phyloP scores from a whole-genome alignment of 2,797 vertebrate genomes.

The Melanotaenia boesemani region DNA sequence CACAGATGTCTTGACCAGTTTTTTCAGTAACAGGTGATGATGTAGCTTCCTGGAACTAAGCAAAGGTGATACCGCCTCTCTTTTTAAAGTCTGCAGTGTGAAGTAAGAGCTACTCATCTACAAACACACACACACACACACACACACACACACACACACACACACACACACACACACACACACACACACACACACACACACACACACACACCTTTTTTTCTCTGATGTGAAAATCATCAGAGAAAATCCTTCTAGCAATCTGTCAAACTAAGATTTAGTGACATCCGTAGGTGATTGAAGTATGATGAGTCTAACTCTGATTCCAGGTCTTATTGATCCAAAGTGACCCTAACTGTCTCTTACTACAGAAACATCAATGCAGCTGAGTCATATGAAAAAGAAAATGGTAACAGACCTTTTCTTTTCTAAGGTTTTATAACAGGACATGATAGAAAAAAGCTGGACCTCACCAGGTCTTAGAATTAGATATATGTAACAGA shows the following conservation, averaged over 20 bases:
- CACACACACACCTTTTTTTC: conserved; percentile 17
- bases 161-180: neutral
- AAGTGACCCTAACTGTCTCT: conserved; percentile 35
- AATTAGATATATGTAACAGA: neutral
- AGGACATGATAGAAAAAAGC: neutral
- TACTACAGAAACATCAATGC: conserved; percentile 23
- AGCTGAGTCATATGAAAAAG: conserved; percentile 7
- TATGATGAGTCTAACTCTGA: conserved; percentile 30
- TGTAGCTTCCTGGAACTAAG: conserved; percentile 60
- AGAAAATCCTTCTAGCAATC: conserved; percentile 9
- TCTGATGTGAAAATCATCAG: conserved; percentile 1
- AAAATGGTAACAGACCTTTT: neutral
- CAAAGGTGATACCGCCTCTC: conserved; percentile 63
- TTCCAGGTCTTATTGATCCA: conserved; percentile 48
- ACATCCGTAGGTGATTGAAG: conserved; percentile 17
- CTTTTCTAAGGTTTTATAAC: neutral
- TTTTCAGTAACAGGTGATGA: conserved; percentile 70
- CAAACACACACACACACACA: conserved; percentile 1
- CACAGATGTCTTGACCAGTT: conserved; percentile 46
- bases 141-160: conserved; percentile 3
- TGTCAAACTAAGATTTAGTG: conserved; percentile 45
- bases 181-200: neutral
- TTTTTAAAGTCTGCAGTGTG: conserved; percentile 47
- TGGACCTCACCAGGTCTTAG: neutral
- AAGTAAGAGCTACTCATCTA: conserved; percentile 24